These are phyloP conservation scores for Apeltes quadracus DNA, from an alignment of 2,113 vertebrate genomes.

Conservation along the genomic window DNA sequence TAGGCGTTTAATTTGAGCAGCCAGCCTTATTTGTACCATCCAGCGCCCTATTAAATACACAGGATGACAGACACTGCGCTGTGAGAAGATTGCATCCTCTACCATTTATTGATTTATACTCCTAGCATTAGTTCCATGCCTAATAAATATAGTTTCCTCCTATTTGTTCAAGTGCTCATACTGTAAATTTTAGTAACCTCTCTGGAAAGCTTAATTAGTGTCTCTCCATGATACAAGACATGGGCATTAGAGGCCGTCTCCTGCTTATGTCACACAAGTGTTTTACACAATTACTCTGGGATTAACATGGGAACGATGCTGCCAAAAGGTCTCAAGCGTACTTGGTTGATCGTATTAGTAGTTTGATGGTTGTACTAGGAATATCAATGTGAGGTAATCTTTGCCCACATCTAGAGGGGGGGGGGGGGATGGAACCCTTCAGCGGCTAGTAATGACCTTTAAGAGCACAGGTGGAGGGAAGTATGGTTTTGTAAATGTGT, in stretches of 20 bases:
- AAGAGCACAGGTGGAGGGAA: slow-evolving; percentile 59
- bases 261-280: neutral
- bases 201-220: neutral
- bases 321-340: neutral
- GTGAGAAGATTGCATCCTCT: neutral
- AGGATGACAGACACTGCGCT: neutral
- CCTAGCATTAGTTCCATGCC: slow-evolving; percentile 18
- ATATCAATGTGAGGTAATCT: neutral
- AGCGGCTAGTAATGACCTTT: slow-evolving; percentile 46
- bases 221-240: neutral
- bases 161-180: slow-evolving; percentile 2
- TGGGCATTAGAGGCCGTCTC: neutral
- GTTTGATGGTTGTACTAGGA: neutral
- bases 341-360: neutral
- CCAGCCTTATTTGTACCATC: neutral
- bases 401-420: neutral
- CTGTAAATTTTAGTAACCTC: slow-evolving; percentile 15
- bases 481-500: neutral
- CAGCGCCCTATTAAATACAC: neutral
- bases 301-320: neutral
- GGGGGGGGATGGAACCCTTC: slow-evolving; percentile 30
- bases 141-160: neutral
- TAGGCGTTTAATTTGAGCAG: neutral
- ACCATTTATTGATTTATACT: slow-evolving; percentile 7
- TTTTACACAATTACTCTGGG: neutral